A percentile compares a stretch with the other conserved stretches of the same genome.
phyloP scores from a whole-genome alignment of 1,140 invertebrate species.

The Drosophila gunungcola region DNA sequence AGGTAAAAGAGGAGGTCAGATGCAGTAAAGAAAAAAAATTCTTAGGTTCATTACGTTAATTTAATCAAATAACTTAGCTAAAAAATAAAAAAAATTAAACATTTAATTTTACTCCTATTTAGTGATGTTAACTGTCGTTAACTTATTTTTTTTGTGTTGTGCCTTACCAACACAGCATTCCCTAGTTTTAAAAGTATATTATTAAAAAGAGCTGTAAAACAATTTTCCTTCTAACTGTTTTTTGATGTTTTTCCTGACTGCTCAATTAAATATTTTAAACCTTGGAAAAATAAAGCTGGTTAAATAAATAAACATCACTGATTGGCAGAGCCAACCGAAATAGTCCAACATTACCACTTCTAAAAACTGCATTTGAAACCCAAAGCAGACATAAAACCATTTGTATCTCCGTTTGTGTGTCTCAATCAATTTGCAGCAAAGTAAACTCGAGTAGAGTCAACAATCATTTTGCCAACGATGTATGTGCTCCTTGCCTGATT shows the following conservation, averaged over 20 bases:
- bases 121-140: no score
- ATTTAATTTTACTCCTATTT: no score
- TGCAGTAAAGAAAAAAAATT: background rate
- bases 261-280: background rate
- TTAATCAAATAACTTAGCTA: background rate
- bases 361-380: constrained; percentile 8
- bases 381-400: constrained; percentile 18
- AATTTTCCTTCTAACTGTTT: no score
- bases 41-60: no score
- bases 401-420: constrained; percentile 29
- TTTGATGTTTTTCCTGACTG: no score
- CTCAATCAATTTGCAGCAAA: constrained; percentile 42
- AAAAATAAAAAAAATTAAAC: no score
- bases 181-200: no score
- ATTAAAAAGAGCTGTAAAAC: no score
- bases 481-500: constrained; percentile 19
- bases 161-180: no score
- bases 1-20: constrained; percentile 14
- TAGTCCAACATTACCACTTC: background rate
- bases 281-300: background rate
- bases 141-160: no score
- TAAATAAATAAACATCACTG: constrained; percentile 1
- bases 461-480: constrained; percentile 38
- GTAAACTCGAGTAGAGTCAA: constrained; percentile 47
- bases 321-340: background rate